Percentiles rank a stretch among this genome's conserved stretches.
Conservation (phyloP, 2,888 invertebrate genomes). For the Clostera curtula region DNA sequence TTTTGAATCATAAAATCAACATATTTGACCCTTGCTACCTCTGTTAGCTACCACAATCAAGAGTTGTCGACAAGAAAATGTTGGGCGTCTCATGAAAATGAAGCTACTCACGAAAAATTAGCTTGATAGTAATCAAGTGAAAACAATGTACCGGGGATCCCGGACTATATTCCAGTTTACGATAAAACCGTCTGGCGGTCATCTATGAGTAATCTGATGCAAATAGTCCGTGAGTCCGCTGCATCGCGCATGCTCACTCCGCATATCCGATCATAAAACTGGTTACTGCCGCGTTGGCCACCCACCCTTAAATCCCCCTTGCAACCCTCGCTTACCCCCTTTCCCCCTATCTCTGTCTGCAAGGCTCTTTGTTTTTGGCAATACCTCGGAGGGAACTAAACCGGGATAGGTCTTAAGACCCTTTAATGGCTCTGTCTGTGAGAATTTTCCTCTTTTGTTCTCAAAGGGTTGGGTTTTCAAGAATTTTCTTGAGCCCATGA, state of each 20-base stretch:
- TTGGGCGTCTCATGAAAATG: too few relatives aligned
- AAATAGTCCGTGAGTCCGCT: conserved; percentile 48
- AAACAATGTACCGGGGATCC: background rate
- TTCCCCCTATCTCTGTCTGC: conserved; percentile 45
- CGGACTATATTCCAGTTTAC: background rate
- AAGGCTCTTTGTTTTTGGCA: conserved; percentile 68
- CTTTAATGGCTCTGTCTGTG: conserved; percentile 63
- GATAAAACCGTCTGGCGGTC: conserved; percentile 23
- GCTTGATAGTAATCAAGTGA: too few relatives aligned
- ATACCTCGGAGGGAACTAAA: conserved; percentile 52
- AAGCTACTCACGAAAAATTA: too few relatives aligned
- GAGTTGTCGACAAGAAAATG: too few relatives aligned
- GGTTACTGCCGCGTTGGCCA: conserved; percentile 48
- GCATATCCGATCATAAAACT: conserved; percentile 69
- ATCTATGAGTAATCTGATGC: conserved; percentile 62
- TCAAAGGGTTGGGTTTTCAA: conserved; percentile 41
- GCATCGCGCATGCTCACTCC: conserved; percentile 66
- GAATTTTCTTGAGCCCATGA: conserved; percentile 15
- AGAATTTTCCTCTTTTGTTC: conserved; percentile 40
- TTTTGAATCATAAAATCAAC: too few relatives aligned
- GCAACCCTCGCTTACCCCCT: conserved; percentile 19
- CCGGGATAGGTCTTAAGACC: conserved; percentile 63
- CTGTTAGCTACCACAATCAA: too few relatives aligned
- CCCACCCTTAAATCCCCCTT: conserved; percentile 24
- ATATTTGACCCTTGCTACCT: too few relatives aligned